Percentiles rank a stretch among this genome's conserved stretches.
phyloP scores from a whole-genome alignment of 2,113 vertebrate genomes.

The Ranitomeya imitator region DNA sequence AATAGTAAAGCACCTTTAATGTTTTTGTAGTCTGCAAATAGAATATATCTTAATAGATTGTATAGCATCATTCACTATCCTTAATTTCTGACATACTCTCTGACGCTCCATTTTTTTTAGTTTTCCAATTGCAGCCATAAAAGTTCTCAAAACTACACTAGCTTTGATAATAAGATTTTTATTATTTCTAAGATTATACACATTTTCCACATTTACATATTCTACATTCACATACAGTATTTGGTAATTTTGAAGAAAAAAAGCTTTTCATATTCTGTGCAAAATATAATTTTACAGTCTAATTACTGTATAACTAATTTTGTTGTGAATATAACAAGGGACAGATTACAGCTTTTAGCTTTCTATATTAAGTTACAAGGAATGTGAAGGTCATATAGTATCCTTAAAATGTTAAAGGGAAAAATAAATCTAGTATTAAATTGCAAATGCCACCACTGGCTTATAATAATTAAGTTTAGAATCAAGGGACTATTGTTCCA shows the following conservation, averaged over 20 bases:
- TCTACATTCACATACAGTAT: not conserved
- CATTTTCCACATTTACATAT: not conserved
- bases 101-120: too few relatives aligned
- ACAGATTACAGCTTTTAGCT: constrained; percentile 24
- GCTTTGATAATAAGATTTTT: not conserved
- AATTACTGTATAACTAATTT: constrained; percentile 5
- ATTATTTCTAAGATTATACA: not conserved
- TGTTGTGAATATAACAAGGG: not conserved
- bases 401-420: constrained; percentile 48
- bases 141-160: too few relatives aligned
- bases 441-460: constrained; percentile 49
- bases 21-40: too few relatives aligned
- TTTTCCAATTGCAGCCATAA: too few relatives aligned
- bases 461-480: constrained; percentile 50
- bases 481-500: constrained; percentile 56
- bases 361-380: constrained; percentile 43
- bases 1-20: too few relatives aligned
- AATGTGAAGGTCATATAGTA: constrained; percentile 57
- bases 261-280: not conserved
- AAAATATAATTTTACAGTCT: constrained; percentile 9
- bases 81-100: too few relatives aligned
- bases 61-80: too few relatives aligned
- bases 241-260: not conserved
- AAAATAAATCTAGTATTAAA: constrained; percentile 49
- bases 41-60: too few relatives aligned